phyloP scores from a whole-genome alignment of 2,113 vertebrate species.

The Limanda limanda region DNA sequence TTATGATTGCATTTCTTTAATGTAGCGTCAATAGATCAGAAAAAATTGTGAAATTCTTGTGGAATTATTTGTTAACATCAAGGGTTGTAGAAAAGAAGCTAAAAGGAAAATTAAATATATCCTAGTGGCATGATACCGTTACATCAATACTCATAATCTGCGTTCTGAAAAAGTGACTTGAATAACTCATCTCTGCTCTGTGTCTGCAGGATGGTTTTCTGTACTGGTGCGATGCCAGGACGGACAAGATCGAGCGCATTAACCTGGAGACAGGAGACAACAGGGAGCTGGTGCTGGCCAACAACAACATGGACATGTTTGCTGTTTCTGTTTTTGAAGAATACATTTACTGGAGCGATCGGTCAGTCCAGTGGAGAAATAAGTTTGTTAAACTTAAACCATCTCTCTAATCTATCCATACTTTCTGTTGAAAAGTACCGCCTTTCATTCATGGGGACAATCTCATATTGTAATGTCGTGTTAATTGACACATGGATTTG shows the following conservation, averaged over 20 bases:
- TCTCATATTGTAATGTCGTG: background rate
- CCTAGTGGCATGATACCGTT: no score
- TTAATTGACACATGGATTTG: background rate
- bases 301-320: constrained; percentile 99
- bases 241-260: constrained; percentile 94
- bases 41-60: no score
- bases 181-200: constrained; percentile 5
- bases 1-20: no score
- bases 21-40: no score
- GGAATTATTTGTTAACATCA: background rate
- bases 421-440: background rate
- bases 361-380: constrained; percentile 73
- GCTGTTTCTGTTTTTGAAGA: constrained; percentile 96
- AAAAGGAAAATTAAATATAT: background rate
- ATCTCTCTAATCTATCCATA: background rate
- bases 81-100: background rate
- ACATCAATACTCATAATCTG: background rate
- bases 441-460: constrained; percentile 4
- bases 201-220: constrained; percentile 87
- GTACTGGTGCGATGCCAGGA: constrained; percentile 97
- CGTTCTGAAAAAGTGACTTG: background rate
- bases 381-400: background rate
- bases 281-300: constrained; percentile 92
- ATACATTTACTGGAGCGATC: constrained; percentile 98
- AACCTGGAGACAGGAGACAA: constrained; percentile 94